Percentiles rank a stretch among this genome's conserved stretches.
These are phyloP conservation scores for Cynopterus brachyotis DNA, from an alignment of 2,113 vertebrate species.

Conservation along the genomic window DNA sequence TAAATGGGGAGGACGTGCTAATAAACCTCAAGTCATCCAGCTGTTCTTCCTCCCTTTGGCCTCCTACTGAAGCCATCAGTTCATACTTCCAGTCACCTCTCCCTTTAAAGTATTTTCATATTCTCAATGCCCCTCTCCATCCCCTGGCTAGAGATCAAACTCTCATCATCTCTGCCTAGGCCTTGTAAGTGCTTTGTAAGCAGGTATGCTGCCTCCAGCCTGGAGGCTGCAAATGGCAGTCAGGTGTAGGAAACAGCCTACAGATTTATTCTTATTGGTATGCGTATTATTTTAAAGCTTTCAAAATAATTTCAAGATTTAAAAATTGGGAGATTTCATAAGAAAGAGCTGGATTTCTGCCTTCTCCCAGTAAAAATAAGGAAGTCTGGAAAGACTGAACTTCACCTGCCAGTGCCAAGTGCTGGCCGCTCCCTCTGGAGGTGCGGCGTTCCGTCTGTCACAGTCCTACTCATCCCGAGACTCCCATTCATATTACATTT, in stretches of 20 bases:
- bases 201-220: background rate
- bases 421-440: background rate
- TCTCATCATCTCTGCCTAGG: background rate
- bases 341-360: constrained; percentile 7
- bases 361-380: background rate
- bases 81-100: background rate
- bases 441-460: fast-evolving
- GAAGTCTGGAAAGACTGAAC: background rate
- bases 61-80: background rate
- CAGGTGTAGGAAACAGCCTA: background rate
- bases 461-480: background rate
- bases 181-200: background rate
- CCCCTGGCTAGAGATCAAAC: background rate
- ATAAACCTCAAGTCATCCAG: background rate
- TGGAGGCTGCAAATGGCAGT: background rate
- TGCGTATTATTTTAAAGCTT: background rate
- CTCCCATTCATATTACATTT: background rate
- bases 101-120: background rate
- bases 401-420: background rate
- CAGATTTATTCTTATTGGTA: background rate
- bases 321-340: background rate
- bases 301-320: background rate
- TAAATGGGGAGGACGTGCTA: background rate
- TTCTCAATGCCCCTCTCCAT: background rate
- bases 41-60: background rate